Evolutionary conservation across 2,888 invertebrate genomes (phyloP), one percentile per base, ranked within the genome.

Genomic region (Cataglyphis albicans): DNA sequence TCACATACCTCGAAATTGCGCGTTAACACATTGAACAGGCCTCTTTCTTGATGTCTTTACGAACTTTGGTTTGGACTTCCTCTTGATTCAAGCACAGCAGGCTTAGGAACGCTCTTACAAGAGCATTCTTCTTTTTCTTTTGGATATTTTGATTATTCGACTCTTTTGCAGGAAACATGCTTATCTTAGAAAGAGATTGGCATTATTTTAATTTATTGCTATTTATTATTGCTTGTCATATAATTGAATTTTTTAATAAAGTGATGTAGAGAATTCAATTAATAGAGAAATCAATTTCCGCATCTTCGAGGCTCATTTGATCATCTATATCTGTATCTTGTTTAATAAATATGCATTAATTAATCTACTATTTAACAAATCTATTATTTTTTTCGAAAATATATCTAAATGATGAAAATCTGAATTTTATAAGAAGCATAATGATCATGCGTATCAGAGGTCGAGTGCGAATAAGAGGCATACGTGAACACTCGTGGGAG

Each of bases 1-100:
- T 93, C 92, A 92, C 93, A 88, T 91, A 91, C 89, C 91, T 91
- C 90, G 90, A 93, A 93, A 93, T 93, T 92, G 91, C 91, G 90
- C 86, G 89, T 93, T 92, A 93, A 92, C 91, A 82, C 89, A 73
- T 73, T 75, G 38, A 68, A 76, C 88, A 87, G 90, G 90, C 91
- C 89, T 84, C 85, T 87, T 59, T 68, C 84, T 76, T 86, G 87
- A 85, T 89, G 82, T 84, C 75, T 91, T 90, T 85, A 83, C 76
- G 82, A 85, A 57, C 38, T 65, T 52, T 61, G 7, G 32, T 21
- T 25, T 57, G 25, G 4, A 41, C 25, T 57, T 63, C 48, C 68
- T 63, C 64, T 9, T 55, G 21, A 63, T 84, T 57, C 44, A 75
- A 48, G 57, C 75, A 65, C 87, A 88, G 82, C 87, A 76, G 86